Evolutionary conservation across 2,113 vertebrate species (phyloP).

Genomic region (Petrocephalus microphthalmus): DNA sequence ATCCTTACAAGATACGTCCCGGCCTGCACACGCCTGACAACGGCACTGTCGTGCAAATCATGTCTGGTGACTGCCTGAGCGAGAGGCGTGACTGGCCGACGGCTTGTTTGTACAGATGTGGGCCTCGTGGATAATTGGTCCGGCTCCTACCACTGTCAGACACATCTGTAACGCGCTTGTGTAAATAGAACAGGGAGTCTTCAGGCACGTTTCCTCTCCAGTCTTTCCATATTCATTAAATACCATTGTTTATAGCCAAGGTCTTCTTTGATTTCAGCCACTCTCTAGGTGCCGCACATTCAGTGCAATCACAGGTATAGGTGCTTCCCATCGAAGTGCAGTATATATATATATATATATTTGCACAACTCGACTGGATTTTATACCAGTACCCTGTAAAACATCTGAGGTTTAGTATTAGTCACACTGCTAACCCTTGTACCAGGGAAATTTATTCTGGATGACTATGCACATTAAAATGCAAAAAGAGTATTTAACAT

Average conservation of each 20-base stretch:
- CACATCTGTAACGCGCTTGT: neutral
- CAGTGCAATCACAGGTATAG: neutral
- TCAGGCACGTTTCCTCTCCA: neutral
- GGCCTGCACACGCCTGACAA: neutral
- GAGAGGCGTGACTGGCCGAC: neutral
- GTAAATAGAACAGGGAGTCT: neutral
- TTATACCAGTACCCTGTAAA: neutral
- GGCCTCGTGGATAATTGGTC: neutral
- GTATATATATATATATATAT: neutral
- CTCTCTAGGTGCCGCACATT: neutral
- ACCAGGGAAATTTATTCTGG: neutral
- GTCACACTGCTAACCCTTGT: neutral
- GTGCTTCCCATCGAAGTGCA: neutral
- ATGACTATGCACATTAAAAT: neutral
- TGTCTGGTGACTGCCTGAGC: neutral
- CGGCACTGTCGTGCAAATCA: neutral
- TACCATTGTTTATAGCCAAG: no score
- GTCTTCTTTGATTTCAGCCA: neutral
- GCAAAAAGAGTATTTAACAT: neutral
- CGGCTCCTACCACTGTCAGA: neutral
- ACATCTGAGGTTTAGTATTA: neutral
- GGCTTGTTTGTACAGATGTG: neutral
- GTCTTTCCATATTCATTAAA: neutral
- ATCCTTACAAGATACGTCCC: neutral
- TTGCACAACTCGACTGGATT: neutral